Evolutionary conservation across 2,888 invertebrate genomes (phyloP).

Genomic region (Operophtera brumata): DNA sequence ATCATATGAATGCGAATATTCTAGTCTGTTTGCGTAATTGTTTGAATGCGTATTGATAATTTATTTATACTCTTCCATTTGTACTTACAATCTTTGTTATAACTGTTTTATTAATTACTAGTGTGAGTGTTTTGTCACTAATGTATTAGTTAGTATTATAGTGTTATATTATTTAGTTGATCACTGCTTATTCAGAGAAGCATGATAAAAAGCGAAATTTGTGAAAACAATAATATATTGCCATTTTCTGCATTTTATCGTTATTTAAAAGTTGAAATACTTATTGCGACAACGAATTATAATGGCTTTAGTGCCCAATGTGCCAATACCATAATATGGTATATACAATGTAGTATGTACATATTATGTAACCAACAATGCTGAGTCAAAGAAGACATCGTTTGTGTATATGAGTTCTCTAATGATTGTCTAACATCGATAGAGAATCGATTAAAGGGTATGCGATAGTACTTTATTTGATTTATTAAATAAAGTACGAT

Average conservation of each 20-base stretch:
- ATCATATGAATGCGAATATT: constrained; percentile 32
- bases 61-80: constrained; percentile 57
- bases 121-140: constrained; percentile 58
- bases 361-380: constrained; percentile 25
- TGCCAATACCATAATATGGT: constrained; percentile 62
- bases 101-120: constrained; percentile 50
- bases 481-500: constrained; percentile 50
- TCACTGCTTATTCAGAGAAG: constrained; percentile 48
- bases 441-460: constrained; percentile 42
- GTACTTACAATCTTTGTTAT: constrained; percentile 55
- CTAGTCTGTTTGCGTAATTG: constrained; percentile 65
- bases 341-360: too few species aligned
- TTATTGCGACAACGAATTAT: constrained; percentile 59
- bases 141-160: constrained; percentile 45
- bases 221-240: constrained; percentile 63
- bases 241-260: constrained; percentile 79
- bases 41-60: constrained; percentile 59
- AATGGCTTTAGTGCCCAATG: constrained; percentile 55
- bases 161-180: constrained; percentile 46
- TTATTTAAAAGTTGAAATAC: constrained; percentile 61
- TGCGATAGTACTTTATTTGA: constrained; percentile 59
- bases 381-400: constrained; percentile 18
- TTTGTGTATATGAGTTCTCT: constrained; percentile 19
- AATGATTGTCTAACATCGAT: constrained; percentile 29
- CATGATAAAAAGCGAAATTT: constrained; percentile 47